Base-by-base conservation (phyloP, 2,113 vertebrate species). In the Ammodytes marinus region DNA sequence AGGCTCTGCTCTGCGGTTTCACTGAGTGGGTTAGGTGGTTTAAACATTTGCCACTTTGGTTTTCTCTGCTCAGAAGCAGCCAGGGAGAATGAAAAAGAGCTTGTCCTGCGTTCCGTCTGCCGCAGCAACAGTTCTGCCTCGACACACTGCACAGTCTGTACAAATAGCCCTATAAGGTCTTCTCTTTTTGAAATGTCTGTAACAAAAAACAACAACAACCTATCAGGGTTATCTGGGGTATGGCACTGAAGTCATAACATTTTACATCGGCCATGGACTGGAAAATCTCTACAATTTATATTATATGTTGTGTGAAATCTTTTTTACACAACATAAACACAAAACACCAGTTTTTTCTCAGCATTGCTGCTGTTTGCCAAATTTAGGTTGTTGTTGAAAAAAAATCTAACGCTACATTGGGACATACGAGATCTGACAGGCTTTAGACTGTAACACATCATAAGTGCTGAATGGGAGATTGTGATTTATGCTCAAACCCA, bases 21-120 rank as follows among this genome's bases (percentile, higher is more conserved):
- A 63, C 60, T 74, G n/a, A 70, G 54, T 40, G 50, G 79, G 58
- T 13, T 65, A 52, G 77, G 40, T 68, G 89, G 74, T 80, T 88
- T 90, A 84, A 85, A 87, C 74, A 80, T 89, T 79, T 76, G 77
- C 61, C 82, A 69, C 74, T 77, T 40, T 64, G 46, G 15, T 40
- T 79, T 80, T 67, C 27, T 27, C 27, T 43, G 43, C 55, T 83
- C 78, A 40, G 63, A 8, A 40, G 63, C 49, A 55, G 64, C 43
- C 9, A 45, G 69, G 55, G 69, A 45, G 45, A 68, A 61, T 27
- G n/a, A 65, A 11, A 46, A 59, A 45, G 45, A 74, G 40, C 14
- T 47, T 4, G 35, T 54, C 46, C n/a, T 71, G 19, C 68, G 35
- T 64, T 63, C 53, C 58, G 58, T 63, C 71, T 68, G 63, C 74